Evolutionary conservation across 2,113 vertebrate genomes (phyloP).

Genomic region (Onychostruthus taczanowskii): DNA sequence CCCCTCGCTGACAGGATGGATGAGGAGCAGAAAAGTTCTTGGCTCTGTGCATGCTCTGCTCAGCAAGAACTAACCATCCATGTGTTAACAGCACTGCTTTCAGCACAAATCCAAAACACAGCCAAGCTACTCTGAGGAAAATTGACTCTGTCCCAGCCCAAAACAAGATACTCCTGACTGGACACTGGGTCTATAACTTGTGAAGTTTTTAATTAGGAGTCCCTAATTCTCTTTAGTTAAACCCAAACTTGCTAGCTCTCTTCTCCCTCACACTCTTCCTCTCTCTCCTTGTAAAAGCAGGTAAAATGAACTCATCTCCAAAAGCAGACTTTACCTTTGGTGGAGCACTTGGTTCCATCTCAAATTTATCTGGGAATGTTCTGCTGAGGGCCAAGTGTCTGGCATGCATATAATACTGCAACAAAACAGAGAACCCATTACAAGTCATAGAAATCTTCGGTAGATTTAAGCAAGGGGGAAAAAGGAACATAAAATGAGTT

Average conservation of each 20-base stretch:
- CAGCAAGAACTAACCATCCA: neutral
- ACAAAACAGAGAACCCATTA: neutral
- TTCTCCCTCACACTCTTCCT: neutral
- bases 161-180: neutral
- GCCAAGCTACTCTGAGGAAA: neutral
- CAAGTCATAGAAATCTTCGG: neutral
- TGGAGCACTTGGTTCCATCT: constrained; percentile 79
- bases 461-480: neutral
- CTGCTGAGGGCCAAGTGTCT: constrained; percentile 88
- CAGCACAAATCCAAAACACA: neutral
- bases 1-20: accelerated
- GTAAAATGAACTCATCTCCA: neutral
- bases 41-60: neutral
- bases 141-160: neutral
- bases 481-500: neutral
- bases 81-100: neutral
- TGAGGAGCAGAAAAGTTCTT: neutral
- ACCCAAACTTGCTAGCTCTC: neutral
- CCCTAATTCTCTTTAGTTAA: neutral
- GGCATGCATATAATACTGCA: constrained; percentile 90
- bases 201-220: neutral
- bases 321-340: constrained; percentile 75
- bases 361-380: constrained; percentile 92
- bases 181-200: neutral
- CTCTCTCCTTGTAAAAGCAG: neutral